Percentiles rank a stretch among this genome's conserved stretches.
phyloP scores from a whole-genome alignment of 2,113 vertebrate species.

The Pedionomus torquatus region DNA sequence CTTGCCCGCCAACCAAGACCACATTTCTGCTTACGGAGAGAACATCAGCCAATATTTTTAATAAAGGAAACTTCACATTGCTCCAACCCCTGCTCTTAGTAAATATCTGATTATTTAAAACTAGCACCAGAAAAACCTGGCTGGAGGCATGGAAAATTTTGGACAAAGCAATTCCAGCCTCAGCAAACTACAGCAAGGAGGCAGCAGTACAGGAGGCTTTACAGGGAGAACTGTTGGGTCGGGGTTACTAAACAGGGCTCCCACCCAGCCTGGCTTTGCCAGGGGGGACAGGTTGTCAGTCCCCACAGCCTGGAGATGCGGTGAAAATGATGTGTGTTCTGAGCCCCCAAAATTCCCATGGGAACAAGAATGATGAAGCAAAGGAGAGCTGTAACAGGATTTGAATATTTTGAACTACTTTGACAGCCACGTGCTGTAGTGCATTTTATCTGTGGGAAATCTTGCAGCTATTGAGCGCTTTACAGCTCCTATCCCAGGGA shows the following conservation, averaged over 20 bases:
- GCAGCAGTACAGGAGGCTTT: accelerated
- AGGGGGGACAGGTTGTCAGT: accelerated
- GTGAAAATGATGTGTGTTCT: accelerated
- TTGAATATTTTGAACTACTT: not conserved
- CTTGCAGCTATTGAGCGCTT: not conserved
- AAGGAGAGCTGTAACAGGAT: not conserved
- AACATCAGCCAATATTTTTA: not conserved
- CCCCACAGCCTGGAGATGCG: not conserved
- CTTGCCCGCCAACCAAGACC: accelerated
- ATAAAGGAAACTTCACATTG: not conserved
- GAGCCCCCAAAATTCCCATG: accelerated
- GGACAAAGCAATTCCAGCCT: not conserved
- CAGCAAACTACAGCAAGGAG: not conserved
- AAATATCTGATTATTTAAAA: not conserved
- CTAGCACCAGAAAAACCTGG: not conserved
- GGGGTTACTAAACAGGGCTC: not conserved
- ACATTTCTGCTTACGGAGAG: not conserved
- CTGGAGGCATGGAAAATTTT: not conserved
- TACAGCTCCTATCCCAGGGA: not conserved
- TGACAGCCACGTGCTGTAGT: not conserved
- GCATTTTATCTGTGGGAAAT: not conserved
- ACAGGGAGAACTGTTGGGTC: not conserved
- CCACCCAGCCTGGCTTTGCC: accelerated
- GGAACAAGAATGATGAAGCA: not conserved
- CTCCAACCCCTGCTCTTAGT: not conserved